Conservation (phyloP, 2,797 vertebrate genomes). For the Parambassis ranga region DNA sequence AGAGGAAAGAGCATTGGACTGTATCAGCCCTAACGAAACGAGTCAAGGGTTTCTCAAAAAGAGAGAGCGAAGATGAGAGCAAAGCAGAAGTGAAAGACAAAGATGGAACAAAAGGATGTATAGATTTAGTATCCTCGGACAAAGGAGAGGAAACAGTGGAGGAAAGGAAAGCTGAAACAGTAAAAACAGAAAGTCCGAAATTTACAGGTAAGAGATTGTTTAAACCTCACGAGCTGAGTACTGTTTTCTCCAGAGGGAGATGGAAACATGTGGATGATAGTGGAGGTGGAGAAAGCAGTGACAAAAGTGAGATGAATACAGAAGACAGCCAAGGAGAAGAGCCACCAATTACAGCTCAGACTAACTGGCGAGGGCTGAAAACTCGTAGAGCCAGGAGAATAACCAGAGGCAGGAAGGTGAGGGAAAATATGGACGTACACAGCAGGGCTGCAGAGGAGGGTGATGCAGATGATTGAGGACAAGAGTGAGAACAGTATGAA, state of each 20-base stretch:
- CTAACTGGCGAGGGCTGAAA: constrained; percentile 61
- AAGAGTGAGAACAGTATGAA: neutral
- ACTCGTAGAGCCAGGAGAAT: constrained; percentile 61
- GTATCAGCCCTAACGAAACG: neutral
- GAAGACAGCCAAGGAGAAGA: neutral
- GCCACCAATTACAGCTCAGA: neutral
- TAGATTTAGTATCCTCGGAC: neutral
- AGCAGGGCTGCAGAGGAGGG: neutral
- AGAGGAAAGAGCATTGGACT: constrained; percentile 3
- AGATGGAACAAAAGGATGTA: neutral
- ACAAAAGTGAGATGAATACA: neutral
- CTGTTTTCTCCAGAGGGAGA: constrained; percentile 21
- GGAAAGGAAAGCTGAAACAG: neutral
- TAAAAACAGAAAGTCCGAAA: neutral
- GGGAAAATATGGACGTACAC: neutral
- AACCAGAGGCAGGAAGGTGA: constrained; percentile 35
- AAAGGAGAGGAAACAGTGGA: neutral
- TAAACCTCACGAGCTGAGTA: neutral
- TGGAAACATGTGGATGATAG: neutral
- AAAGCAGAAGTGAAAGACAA: constrained; percentile 30
- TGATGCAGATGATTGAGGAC: neutral
- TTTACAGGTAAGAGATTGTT: neutral
- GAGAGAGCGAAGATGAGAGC: neutral
- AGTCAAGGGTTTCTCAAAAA: constrained; percentile 30
- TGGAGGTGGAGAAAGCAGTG: neutral